A percentile compares a stretch with the other conserved stretches of the same genome.
These are phyloP conservation scores for Acropora yongei DNA, from an alignment of 64 coral and sea anemone species.

Conservation along the genomic window DNA sequence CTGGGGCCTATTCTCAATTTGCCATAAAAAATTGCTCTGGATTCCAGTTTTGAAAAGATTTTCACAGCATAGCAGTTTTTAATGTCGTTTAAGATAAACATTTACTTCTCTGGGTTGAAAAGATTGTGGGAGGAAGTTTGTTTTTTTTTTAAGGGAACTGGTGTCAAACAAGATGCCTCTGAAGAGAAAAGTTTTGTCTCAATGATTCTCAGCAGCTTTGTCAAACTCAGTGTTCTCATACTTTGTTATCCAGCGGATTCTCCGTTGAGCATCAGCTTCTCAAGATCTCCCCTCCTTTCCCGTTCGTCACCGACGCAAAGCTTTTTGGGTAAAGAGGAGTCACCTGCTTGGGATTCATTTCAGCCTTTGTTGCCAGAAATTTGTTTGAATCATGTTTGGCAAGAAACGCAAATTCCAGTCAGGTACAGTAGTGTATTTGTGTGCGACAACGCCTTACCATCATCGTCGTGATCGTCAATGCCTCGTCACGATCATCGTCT, in stretches of 20 bases:
- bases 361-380: slow-evolving; percentile 86
- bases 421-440: slow-evolving; percentile 29
- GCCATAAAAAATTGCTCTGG: no score
- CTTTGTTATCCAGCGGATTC: slow-evolving; percentile 62
- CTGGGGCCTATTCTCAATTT: not conserved
- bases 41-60: no score
- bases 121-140: no score
- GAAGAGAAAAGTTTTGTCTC: no score
- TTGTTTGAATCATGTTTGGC: slow-evolving; percentile 83
- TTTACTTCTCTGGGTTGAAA: no score
- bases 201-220: no score
- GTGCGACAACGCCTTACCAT: not conserved
- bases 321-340: slow-evolving; percentile 78
- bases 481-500: no score
- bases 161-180: no score
- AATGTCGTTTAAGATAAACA: no score
- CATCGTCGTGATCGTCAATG: no score
- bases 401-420: slow-evolving; percentile 82
- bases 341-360: slow-evolving; percentile 70
- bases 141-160: no score
- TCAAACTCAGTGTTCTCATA: not conserved
- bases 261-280: slow-evolving; percentile 64
- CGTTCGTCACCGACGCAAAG: slow-evolving; percentile 62
- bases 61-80: no score
- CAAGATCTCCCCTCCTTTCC: slow-evolving; percentile 77